These are phyloP conservation scores for Linepithema humile DNA, from an alignment of 1,140 invertebrate genomes.

Conservation along the genomic window DNA sequence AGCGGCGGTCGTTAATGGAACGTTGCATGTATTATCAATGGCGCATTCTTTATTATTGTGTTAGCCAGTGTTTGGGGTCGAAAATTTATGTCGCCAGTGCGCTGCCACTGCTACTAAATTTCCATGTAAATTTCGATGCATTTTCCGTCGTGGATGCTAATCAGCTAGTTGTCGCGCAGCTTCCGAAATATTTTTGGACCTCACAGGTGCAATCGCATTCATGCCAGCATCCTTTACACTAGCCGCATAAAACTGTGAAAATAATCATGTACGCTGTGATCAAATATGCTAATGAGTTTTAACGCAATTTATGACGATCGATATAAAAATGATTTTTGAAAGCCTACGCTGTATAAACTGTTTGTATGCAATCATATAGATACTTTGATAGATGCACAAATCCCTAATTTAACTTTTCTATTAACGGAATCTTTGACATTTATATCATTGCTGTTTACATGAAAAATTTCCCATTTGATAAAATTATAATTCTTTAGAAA, in stretches of 20 bases:
- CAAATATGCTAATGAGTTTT: neutral
- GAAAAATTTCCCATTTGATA: neutral
- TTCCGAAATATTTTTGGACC: constrained; percentile 37
- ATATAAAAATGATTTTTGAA: constrained; percentile 12
- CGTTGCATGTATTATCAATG: neutral
- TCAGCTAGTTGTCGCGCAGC: constrained; percentile 14
- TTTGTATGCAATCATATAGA: neutral
- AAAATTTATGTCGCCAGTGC: constrained; percentile 11
- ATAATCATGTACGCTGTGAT: neutral
- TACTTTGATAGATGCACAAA: neutral
- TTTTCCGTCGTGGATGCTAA: constrained; percentile 22
- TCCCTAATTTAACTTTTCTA: constrained; percentile 1
- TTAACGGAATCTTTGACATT: neutral
- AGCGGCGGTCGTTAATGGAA: neutral
- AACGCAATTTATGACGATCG: neutral
- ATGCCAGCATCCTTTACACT: neutral
- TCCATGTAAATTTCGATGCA: constrained; percentile 29
- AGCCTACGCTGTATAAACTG: neutral
- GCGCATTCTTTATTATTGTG: constrained; percentile 10
- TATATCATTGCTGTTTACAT: neutral
- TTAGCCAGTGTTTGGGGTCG: neutral
- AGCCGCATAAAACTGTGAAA: neutral
- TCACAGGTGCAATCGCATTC: neutral
- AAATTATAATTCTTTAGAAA: neutral
- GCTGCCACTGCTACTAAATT: neutral